Evolutionary conservation across 2,888 invertebrate genomes (phyloP).

Genomic region (Euzetes globulus): DNA sequence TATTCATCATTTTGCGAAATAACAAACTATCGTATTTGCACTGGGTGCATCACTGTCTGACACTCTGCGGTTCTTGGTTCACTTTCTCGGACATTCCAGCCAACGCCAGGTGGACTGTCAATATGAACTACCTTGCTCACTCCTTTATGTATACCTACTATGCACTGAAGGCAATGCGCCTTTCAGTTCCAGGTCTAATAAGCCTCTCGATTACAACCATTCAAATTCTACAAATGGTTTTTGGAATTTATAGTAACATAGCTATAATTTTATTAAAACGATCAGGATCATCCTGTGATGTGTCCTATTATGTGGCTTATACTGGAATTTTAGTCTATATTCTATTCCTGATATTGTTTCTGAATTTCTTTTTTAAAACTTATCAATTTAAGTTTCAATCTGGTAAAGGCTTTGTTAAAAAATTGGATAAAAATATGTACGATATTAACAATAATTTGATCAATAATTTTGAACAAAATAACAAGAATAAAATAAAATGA

Average conservation of each 20-base stretch:
- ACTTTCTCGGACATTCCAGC: constrained; percentile 25
- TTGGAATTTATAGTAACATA: constrained; percentile 66
- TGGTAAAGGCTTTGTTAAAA: too few relatives aligned
- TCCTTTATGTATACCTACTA: constrained; percentile 87
- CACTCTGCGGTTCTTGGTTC: constrained; percentile 26
- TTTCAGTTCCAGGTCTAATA: constrained; percentile 65
- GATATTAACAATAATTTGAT: too few relatives aligned
- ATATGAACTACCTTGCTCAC: constrained; percentile 60
- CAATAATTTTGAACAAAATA: too few relatives aligned
- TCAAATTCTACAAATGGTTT: constrained; percentile 86
- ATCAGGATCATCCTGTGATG: constrained; percentile 18
- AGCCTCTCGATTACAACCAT: constrained; percentile 85
- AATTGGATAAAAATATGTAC: too few relatives aligned
- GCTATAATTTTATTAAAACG: not conserved
- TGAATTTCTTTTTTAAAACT: constrained; percentile 29
- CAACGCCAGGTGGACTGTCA: constrained; percentile 28
- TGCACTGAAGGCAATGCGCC: constrained; percentile 74
- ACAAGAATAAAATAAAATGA: too few relatives aligned
- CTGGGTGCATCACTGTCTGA: constrained; percentile 33
- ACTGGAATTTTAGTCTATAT: constrained; percentile 15
- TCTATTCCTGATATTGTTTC: constrained; percentile 23
- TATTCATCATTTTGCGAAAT: constrained; percentile 29
- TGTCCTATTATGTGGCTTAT: not conserved
- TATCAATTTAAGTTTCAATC: too few relatives aligned
- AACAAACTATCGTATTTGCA: constrained; percentile 18